Conservation (phyloP, 2,113 vertebrate genomes). For the Dissostichus mawsoni region DNA sequence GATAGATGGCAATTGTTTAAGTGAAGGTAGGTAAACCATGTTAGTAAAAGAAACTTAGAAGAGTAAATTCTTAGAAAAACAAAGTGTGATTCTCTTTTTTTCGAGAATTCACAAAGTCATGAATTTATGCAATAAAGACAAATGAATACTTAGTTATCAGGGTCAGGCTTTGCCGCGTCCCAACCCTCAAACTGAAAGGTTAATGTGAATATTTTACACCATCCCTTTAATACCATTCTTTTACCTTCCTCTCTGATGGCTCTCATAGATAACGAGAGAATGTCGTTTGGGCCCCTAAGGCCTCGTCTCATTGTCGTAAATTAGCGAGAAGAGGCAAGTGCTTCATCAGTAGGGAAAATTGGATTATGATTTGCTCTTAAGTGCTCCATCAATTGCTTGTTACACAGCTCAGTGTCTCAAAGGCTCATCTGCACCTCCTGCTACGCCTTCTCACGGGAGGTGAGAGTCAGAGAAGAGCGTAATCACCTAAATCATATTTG, state of each 20-base stretch:
- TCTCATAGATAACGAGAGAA: slow-evolving; percentile 54
- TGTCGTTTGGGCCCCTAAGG: slow-evolving; percentile 49
- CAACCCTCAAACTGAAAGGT: slow-evolving; percentile 67
- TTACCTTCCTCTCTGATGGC: slow-evolving; percentile 21
- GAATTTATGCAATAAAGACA: slow-evolving; percentile 64
- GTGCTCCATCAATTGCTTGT: slow-evolving; percentile 72
- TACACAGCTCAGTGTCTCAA: slow-evolving; percentile 44
- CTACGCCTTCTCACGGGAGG: slow-evolving; percentile 13
- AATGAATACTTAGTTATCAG: slow-evolving; percentile 64
- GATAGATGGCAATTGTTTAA: background rate
- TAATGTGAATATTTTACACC: slow-evolving; percentile 71
- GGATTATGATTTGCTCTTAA: slow-evolving; percentile 77
- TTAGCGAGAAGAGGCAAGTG: slow-evolving; percentile 54
- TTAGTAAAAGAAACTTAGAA: too few species aligned
- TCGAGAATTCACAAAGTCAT: slow-evolving; percentile 14
- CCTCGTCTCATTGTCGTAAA: slow-evolving; percentile 61
- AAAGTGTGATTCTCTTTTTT: background rate
- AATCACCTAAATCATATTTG: slow-evolving; percentile 26
- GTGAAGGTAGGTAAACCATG: background rate
- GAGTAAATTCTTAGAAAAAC: background rate
- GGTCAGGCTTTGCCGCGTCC: slow-evolving; percentile 44
- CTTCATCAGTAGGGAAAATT: slow-evolving; percentile 75
- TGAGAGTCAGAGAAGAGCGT: slow-evolving; percentile 34
- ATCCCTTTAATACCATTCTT: slow-evolving; percentile 59
- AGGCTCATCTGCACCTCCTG: slow-evolving; percentile 25